Base-by-base conservation (phyloP, 2,113 vertebrate species). In the Eubucco bourcierii region DNA sequence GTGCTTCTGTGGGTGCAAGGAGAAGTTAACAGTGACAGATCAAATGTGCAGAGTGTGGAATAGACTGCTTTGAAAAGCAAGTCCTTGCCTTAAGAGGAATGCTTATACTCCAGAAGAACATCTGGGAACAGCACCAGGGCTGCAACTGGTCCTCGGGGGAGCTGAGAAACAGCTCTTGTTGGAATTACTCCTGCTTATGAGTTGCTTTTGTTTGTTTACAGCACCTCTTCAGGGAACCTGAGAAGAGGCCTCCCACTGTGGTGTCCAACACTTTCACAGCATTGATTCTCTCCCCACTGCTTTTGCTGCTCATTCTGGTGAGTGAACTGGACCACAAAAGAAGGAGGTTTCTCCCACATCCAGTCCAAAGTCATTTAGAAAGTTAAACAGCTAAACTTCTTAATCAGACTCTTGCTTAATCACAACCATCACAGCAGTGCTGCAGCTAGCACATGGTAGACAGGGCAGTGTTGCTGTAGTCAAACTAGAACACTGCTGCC, bases 151-250 rank as follows among this genome's bases (percentile, higher is more conserved):
- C 3, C 0, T 55, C 9, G 67, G 33, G 37, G 77, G 50, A 80
- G 52, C 65, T 2, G 6, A 50, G 60, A 55, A 60, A n/a, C 58
- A 75, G n/a, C 37, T 58, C 39, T 87, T 87, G 64, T 27, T 87
- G 80, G 81, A 91, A 20, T 21, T 52, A 24, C 27, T 86, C 2
- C 55, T 70, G 5, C 68, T 94, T 50, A 95, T 0, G 5, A 56
- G 53, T 6, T 78, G 65, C 8, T 50, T 72, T 96, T 83, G 72
- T 92, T 89, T 87, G 63, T 88, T 78, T 94, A 84, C 96, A 99
- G 99, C 99, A 99, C 90, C 98, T 99, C 95, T 99, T 99, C 97
- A 98, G 99, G 18, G 99, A 99, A 85, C 99, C 99, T 29, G 99
- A 99, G 97, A 99, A 99, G 97, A 99, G 99, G 93, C 99, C 99